These are phyloP conservation scores for Mellilla xanthometata DNA, from an alignment of 2,888 invertebrate species.

Conservation along the genomic window DNA sequence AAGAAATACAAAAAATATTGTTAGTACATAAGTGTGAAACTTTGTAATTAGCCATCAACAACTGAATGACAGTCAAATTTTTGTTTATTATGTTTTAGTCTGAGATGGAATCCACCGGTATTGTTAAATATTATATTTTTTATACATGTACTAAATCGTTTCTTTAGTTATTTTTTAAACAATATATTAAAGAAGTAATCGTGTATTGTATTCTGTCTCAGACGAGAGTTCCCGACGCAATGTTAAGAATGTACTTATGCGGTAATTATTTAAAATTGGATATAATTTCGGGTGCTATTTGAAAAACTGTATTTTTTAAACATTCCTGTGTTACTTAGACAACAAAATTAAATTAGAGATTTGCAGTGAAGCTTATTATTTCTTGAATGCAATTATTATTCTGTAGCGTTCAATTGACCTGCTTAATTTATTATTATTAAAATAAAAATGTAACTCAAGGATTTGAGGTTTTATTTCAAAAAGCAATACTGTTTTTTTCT, in stretches of 20 bases:
- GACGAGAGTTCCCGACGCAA: not conserved
- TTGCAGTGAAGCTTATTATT: constrained; percentile 34
- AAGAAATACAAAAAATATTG: constrained; percentile 5
- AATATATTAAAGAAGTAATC: not conserved
- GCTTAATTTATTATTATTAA: constrained; percentile 77
- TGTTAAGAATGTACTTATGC: constrained; percentile 14
- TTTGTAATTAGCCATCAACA: not conserved
- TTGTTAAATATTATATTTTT: constrained; percentile 1
- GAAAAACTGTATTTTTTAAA: constrained; percentile 5
- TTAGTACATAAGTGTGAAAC: not conserved
- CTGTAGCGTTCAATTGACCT: constrained; percentile 57
- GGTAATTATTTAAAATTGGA: constrained; percentile 1
- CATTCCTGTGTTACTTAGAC: constrained; percentile 23
- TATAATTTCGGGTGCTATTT: constrained; percentile 11
- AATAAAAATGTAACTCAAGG: constrained; percentile 61
- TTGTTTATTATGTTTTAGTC: not conserved
- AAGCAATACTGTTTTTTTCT: no score
- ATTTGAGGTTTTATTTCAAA: constrained; percentile 19
- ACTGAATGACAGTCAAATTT: not conserved
- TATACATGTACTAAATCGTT: constrained; percentile 3
- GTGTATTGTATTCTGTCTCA: not conserved
- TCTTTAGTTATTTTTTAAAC: not conserved
- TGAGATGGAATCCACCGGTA: constrained; percentile 2
- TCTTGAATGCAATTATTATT: constrained; percentile 44
- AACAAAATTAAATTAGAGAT: constrained; percentile 37